phyloP scores from a whole-genome alignment of 2,888 invertebrate species.

The Lomographa bimaculata region DNA sequence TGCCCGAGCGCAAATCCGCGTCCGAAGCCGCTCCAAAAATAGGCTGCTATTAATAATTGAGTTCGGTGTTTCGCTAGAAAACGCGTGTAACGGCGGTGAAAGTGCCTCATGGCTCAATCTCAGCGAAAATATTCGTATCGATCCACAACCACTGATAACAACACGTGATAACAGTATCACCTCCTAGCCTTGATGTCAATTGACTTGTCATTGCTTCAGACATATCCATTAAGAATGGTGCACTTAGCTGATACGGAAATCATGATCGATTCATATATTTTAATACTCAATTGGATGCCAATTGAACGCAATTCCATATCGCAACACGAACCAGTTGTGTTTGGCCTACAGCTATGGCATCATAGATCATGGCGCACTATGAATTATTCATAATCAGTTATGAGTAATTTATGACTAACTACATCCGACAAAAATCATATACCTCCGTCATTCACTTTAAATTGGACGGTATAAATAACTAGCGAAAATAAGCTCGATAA shows the following conservation, averaged over 20 bases:
- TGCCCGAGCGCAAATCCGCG: conserved; percentile 80
- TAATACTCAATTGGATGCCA: conserved; percentile 17
- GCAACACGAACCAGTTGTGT: background rate
- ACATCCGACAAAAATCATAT: too few species aligned
- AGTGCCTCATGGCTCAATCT: conserved; percentile 84
- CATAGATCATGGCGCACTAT: too few species aligned
- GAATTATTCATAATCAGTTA: too few species aligned
- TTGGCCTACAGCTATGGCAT: conserved; percentile 3
- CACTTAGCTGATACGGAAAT: conserved; percentile 37
- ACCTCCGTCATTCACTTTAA: too few species aligned
- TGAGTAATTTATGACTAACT: too few species aligned
- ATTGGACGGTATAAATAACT: too few species aligned
- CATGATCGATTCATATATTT: conserved; percentile 27
- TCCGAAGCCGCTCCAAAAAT: conserved; percentile 83
- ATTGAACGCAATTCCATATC: conserved; percentile 20
- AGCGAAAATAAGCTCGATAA: too few species aligned
- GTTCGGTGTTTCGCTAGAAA: conserved; percentile 84
- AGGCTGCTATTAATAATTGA: conserved; percentile 84
- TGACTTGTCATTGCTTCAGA: conserved; percentile 55
- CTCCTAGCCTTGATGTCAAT: conserved; percentile 45
- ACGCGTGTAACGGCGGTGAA: conserved; percentile 85
- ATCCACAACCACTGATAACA: conserved; percentile 66
- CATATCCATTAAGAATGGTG: conserved; percentile 46
- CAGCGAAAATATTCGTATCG: conserved; percentile 75
- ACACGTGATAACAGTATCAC: conserved; percentile 68